Evolutionary conservation across 2,888 invertebrate species (phyloP), one percentile per base, ranked within the genome.

Genomic region (Noctua janthina): DNA sequence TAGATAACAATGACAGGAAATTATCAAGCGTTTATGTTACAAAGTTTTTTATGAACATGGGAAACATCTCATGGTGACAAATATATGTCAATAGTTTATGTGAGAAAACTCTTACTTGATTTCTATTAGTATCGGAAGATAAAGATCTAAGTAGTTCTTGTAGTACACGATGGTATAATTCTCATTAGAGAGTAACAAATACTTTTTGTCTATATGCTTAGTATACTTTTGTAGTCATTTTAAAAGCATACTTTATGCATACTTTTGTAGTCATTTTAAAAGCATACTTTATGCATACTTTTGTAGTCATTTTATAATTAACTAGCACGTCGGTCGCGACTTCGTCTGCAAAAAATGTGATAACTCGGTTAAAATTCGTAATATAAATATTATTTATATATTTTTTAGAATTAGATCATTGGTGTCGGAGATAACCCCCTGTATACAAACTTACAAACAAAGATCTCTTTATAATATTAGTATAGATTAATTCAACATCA

Each of bases 41-140:
- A 46, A 62, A 59, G 73, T 74, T 73, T 39, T 46, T 74, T 71
- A 13, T 56, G 1, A 7, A 39, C 59, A 62, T 86, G 74, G 56
- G 76, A 84, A 82, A 62, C 20, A 6, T 3, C 62, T 20, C 77
- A 13, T 20, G 39, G 20, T 54, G 35, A 66, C 81, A 10, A 69
- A 83, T 82, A 74, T 76, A 46, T 73, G 43, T 70, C 87, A 76
- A 49, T 39, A 51, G 68, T 29, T 51, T n/a, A 66, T 66, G 68
- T 74, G 82, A 43, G 70, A 86, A 86, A 81, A 76, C 43, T 81
- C 15, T 81, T 69, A 59, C 72, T 67, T 73, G 59, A 43, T 73
- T 73, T 56, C 54, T 69, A 64, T 23, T 49, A 72, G 20, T 20
- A 29, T 84, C 5, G 29, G 43, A 49, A 73, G 66, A 72, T 77